Evolutionary conservation across 1,140 invertebrate species (phyloP), one percentile per base, ranked within the genome.

Genomic region (Drosophila tani): DNA sequence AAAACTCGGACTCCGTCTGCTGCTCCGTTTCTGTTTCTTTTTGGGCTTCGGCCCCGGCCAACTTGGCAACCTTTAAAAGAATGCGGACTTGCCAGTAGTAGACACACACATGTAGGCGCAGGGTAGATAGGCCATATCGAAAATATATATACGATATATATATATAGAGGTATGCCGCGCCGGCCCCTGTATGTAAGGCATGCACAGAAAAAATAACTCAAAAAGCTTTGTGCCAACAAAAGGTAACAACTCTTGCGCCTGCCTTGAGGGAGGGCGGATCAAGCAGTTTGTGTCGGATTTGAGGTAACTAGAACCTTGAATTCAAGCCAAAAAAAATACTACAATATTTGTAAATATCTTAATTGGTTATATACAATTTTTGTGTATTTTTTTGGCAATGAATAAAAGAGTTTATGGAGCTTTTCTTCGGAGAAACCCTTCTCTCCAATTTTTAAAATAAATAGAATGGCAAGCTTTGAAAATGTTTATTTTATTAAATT

Each of bases 1-100:
- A 69, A 69, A 51, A 24, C 32, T 69, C 38, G 40, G 38, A 68
- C 60, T 64, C 27, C 27, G 27, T 47, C 46, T 46, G 49, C 27
- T 35, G 38, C 24, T 75, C 49, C 41, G 57, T 59, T 58, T 67
- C 53, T 51, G 55, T 64, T 46, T 76, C 65, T 63, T 69, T 68
- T 69, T 69, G 53, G 74, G 53, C 75, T 12, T 8, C 50, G 50
- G 51, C 51, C 51, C 58, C 63, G 81, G 75, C 81, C 81, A 84
- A 84, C 55, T 81, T 84, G 80, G 84, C 83, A 87, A 87, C 83
- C 83, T 87, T 87, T 87, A 80, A 87, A 87, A 87, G 83, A 87
- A 87, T 87, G 83, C 83, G 83, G 83, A 87, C 83, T 87, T 87
- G 79, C 82, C 83, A 86, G 82, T 75, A 86, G 70, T 86, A 85